Base-by-base conservation (phyloP, 2,888 invertebrate genomes). In the Notocelia uddmanniana region DNA sequence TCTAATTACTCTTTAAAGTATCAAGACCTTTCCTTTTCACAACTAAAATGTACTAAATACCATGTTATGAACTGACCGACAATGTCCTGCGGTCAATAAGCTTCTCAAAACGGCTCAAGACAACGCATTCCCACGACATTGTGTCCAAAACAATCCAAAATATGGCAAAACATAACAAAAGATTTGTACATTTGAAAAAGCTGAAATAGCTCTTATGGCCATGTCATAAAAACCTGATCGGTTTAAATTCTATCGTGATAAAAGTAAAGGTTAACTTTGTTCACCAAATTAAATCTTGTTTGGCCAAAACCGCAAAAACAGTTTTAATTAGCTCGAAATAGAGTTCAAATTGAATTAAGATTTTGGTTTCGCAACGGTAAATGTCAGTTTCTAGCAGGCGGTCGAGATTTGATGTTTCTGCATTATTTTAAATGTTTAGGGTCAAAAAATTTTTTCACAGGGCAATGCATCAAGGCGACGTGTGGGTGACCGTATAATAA, bases 31-130 rank as follows among this genome's bases (percentile, higher is more conserved):
- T 73, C 2, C 18, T 2, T 69, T 74, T 52, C 72, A 60, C 68
- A 68, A 19, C 55, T 41, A 59, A 34, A 54, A 54, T 18, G 19
- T 68, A 80, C 89, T 92, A 92, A 92, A 91, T 89, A 89, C 86
- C 83, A 78, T 81, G 80, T 88, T 88, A 91, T 92, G 87, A 85
- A 89, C 83, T 86, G 85, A 83, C 88, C 87, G 83, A 85, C 88
- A 87, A 85, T 84, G 84, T 81, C 80, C 81, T 77, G 85, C 82
- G 90, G 90, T 91, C 89, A 90, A 90, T 87, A 83, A 81, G 77
- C 81, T 83, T 84, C 83, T 85, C 81, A 81, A 82, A 78, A 75
- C 68, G 70, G 74, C 76, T 79, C 82, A 83, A 86, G 85, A 81
- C 85, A 77, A 76, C 79, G 77, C 76, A 76, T 92, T 92, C 92